Conservation (phyloP, 2,113 vertebrate species). For the Hippocampus comes region DNA sequence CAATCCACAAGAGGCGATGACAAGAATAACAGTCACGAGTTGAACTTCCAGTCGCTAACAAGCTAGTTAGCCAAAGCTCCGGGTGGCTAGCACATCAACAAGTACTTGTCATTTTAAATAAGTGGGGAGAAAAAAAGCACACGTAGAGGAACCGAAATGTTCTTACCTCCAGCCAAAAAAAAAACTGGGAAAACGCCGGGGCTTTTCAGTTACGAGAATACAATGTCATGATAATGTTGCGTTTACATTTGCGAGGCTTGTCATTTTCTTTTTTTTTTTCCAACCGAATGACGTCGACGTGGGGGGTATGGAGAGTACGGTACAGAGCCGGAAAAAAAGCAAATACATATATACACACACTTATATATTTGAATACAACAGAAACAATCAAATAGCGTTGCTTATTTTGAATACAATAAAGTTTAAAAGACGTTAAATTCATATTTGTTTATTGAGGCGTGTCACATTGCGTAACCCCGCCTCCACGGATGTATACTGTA, state of each 20-base stretch:
- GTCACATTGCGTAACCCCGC: not conserved
- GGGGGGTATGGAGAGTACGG: not conserved
- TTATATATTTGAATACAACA: not conserved
- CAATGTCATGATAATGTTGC: not conserved
- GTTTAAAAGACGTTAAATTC: not conserved
- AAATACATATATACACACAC: not conserved
- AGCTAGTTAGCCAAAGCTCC: constrained; percentile 42
- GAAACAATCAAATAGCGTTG: not conserved
- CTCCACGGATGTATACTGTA: not conserved
- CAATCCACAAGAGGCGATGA: not conserved
- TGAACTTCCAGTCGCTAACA: constrained; percentile 18
- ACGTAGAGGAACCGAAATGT: rapidly evolving
- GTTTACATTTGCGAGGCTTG: constrained; percentile 21
- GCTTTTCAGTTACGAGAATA: not conserved
- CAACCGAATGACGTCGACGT: constrained; percentile 13
- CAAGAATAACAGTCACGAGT: constrained; percentile 20
- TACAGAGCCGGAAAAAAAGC: not conserved
- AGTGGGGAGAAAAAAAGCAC: not conserved
- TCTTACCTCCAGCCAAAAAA: constrained; percentile 25
- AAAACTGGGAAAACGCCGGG: not conserved
- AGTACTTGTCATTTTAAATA: constrained; percentile 19
- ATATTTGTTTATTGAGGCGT: not conserved
- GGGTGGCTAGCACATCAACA: constrained; percentile 34
- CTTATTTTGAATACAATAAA: no score
- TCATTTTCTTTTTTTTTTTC: not conserved